Evolutionary conservation across 2,113 vertebrate species (phyloP).

Genomic region (Calypte anna): DNA sequence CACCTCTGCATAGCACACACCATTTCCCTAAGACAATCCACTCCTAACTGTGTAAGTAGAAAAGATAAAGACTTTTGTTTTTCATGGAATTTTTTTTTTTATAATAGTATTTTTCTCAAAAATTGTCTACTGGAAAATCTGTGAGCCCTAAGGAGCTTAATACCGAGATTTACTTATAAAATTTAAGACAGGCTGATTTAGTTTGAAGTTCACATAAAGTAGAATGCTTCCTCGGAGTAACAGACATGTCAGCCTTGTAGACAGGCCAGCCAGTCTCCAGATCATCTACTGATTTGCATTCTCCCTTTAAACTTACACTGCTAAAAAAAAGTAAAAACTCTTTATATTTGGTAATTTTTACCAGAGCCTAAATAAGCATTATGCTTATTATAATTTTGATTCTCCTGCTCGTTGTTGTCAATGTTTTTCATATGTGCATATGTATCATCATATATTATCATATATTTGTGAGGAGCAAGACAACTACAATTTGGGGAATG

Average conservation of each 20-base stretch:
- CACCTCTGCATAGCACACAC: not conserved
- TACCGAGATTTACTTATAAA: not conserved
- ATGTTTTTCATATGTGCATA: no score
- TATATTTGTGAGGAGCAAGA: no score
- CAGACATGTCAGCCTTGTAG: not conserved
- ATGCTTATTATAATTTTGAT: no score
- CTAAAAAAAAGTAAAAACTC: not conserved
- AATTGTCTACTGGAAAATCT: not conserved
- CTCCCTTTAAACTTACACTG: not conserved
- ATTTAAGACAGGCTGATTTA: not conserved
- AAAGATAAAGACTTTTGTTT: not conserved
- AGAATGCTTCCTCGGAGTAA: not conserved
- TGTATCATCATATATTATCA: no score
- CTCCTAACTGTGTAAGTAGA: not conserved
- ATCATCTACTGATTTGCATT: not conserved
- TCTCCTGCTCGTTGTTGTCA: no score
- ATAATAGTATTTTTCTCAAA: not conserved
- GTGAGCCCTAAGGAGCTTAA: not conserved
- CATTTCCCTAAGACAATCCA: not conserved
- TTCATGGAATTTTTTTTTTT: not conserved
- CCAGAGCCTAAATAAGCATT: not conserved
- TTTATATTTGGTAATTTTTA: not conserved
- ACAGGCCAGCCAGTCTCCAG: not conserved
- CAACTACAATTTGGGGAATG: no score
- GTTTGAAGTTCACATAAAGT: not conserved